These are phyloP conservation scores for Bhutanitis thaidina DNA, from an alignment of 2,888 invertebrate genomes.

Conservation along the genomic window DNA sequence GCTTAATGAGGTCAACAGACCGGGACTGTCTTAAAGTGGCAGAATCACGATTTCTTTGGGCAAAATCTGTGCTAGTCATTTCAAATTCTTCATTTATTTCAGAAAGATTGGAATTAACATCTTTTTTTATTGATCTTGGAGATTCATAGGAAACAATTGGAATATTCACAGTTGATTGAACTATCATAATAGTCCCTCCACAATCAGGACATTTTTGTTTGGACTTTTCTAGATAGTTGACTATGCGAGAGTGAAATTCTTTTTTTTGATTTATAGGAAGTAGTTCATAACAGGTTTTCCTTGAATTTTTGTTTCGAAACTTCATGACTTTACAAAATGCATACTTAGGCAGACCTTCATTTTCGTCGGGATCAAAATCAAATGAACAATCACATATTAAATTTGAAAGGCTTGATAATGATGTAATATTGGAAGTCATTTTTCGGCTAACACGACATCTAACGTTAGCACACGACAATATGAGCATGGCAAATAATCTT, in stretches of 20 bases:
- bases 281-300: conserved; percentile 75
- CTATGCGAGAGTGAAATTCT: conserved; percentile 75
- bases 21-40: conserved; percentile 20
- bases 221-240: conserved; percentile 69
- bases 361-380: conserved; percentile 50
- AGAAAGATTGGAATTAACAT: conserved; percentile 5
- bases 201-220: conserved; percentile 74
- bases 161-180: conserved; percentile 44
- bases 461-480: conserved; percentile 74
- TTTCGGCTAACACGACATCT: conserved; percentile 33
- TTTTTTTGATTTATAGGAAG: conserved; percentile 76
- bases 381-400: conserved; percentile 59
- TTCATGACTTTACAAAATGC: conserved; percentile 79
- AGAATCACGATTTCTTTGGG: conserved; percentile 7
- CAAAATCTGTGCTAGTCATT: conserved; percentile 13
- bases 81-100: conserved; percentile 21
- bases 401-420: conserved; percentile 26
- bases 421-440: conserved; percentile 27
- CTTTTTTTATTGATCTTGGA: conserved; percentile 10
- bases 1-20: conserved; percentile 25
- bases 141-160: conserved; percentile 18
- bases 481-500: conserved; percentile 74
- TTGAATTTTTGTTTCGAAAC: conserved; percentile 73
- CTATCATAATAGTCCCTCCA: conserved; percentile 59
- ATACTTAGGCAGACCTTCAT: conserved; percentile 66